Evolutionary conservation across 2,888 invertebrate species (phyloP), one percentile per base, ranked within the genome.

Genomic region (Penaeus monodon): DNA sequence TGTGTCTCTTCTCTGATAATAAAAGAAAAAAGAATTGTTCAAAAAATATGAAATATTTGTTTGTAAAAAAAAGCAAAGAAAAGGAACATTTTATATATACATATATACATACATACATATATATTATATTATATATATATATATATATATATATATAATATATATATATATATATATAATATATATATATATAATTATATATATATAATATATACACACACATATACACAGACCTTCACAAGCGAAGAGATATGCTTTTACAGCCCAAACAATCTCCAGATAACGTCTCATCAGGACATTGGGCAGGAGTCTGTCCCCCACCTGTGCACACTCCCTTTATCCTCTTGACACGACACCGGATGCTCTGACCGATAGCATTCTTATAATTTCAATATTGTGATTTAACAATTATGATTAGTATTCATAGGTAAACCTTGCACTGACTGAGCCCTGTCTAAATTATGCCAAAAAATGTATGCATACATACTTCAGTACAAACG

Each of bases 241-340:
- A 70, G 86, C 64, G 65, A 10, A 88, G 68, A 29, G 88, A 74
- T 57, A 88, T 88, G 20, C 80, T 74, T 63, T 64, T 82, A 70
- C 88, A 88, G 49, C 85, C n/a, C 83, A 83, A 86, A 88, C 17
- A 88, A 74, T 57, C 88, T 70, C 66, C n/a, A n/a, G 17, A 88
- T 14, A 12, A 83, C 88, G 33, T 88, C 85, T 66, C 83, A n/a
- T 85, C 29, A 88, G 64, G 49, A 85, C 83, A 65, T 49, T 86
- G 29, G 64, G 77, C 38, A 78, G n/a, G 66, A 20, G 22, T 88
- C 86, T n/a, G 79, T 83, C 3, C 85, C n/a, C 83, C 27, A 85
- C 73, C 63, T 86, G 82, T n/a, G 81, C 66, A 20, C 88, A n/a
- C 88, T 29, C 85, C 83, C 44, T 86, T n/a, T n/a, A n/a, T 88